Conservation (phyloP, 2,113 vertebrate species). For the Pardalotus punctatus region DNA sequence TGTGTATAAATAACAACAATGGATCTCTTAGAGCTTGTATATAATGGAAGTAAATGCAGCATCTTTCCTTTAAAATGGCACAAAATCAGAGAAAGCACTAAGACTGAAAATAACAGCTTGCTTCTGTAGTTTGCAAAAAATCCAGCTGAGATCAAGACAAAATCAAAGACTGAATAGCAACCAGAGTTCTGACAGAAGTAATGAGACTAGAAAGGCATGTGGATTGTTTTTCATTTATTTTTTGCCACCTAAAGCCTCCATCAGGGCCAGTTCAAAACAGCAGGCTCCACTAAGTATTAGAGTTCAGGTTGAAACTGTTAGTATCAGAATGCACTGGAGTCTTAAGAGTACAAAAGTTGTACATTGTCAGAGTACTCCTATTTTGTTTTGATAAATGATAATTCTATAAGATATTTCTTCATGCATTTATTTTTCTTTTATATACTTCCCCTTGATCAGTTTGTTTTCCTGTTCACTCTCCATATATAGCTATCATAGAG, state of each 20-base stretch:
- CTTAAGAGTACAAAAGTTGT: neutral
- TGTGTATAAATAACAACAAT: neutral
- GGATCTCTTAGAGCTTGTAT: neutral
- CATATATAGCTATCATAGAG: neutral
- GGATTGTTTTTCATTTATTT: neutral
- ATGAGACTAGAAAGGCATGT: neutral
- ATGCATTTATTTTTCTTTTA: neutral
- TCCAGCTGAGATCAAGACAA: conserved; percentile 4
- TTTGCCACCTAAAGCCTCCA: neutral
- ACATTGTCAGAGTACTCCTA: neutral
- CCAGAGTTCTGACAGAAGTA: neutral
- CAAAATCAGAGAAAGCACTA: neutral
- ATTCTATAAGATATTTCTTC: neutral
- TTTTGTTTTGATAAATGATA: neutral
- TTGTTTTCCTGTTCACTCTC: neutral
- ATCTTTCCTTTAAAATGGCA: neutral
- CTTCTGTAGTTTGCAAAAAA: conserved; percentile 5
- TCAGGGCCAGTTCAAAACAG: neutral
- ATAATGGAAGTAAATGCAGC: neutral
- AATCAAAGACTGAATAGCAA: neutral
- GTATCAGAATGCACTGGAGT: neutral
- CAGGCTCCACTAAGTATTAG: neutral
- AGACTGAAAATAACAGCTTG: neutral
- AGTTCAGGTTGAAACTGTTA: neutral
- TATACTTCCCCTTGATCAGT: neutral